phyloP scores from a whole-genome alignment of 2,113 vertebrate species.

The Nothocercus nigrocapillus region DNA sequence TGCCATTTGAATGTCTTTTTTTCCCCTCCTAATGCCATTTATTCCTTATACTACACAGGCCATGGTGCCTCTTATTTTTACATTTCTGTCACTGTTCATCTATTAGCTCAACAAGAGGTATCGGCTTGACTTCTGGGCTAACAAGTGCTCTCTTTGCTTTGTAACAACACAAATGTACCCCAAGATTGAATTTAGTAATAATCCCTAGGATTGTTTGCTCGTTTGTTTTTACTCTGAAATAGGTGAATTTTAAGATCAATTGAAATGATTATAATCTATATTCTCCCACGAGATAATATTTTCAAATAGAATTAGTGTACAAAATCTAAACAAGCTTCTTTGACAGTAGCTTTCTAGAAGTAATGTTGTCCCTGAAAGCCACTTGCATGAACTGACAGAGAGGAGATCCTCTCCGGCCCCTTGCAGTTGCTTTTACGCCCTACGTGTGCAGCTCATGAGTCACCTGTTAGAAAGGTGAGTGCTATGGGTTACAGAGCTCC shows the following conservation, averaged over 20 bases:
- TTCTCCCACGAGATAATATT: not conserved
- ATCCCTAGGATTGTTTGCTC: not conserved
- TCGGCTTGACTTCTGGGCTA: not conserved
- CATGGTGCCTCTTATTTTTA: constrained; percentile 32
- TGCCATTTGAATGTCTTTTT: not conserved
- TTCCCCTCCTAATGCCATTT: not conserved
- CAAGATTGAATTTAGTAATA: not conserved
- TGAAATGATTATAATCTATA: not conserved
- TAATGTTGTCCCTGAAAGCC: not conserved
- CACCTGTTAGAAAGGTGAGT: not conserved
- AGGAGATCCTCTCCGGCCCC: not conserved
- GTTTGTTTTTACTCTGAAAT: not conserved
- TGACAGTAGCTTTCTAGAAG: not conserved
- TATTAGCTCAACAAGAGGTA: not conserved
- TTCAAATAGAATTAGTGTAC: not conserved
- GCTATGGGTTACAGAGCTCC: not conserved
- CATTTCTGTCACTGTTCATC: constrained; percentile 10
- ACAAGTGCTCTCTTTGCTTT: constrained; percentile 17
- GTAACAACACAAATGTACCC: not conserved
- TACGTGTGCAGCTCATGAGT: not conserved
- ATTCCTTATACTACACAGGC: not conserved
- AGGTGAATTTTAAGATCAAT: not conserved
- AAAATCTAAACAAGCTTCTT: not conserved
- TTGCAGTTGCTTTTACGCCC: not conserved
- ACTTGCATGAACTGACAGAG: not conserved